A percentile compares a stretch with the other conserved stretches of the same genome.
These are phyloP conservation scores for Leucoraja ocellata DNA, from an alignment of 2,797 vertebrate species.

Conservation along the genomic window DNA sequence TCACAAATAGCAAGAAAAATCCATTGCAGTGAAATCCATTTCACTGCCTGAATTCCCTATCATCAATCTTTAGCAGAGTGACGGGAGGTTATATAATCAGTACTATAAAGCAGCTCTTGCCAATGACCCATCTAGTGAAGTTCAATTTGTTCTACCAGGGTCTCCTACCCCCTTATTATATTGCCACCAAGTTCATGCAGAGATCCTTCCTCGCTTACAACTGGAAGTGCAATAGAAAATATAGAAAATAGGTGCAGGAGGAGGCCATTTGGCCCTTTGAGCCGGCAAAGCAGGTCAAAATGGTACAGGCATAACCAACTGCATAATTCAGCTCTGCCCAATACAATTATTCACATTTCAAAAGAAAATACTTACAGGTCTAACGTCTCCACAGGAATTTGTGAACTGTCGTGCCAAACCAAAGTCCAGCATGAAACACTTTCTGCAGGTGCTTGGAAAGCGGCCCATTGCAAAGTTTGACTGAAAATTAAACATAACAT, in stretches of 20 bases:
- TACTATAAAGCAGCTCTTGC: too few species aligned
- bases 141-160: too few species aligned
- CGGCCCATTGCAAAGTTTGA: slow-evolving; percentile 98
- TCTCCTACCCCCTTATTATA: background rate
- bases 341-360: background rate
- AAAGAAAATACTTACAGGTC: slow-evolving; percentile 75
- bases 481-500: slow-evolving; percentile 58
- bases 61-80: too few species aligned
- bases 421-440: slow-evolving; percentile 98
- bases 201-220: background rate
- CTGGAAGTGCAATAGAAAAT: background rate
- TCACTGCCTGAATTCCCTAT: too few species aligned
- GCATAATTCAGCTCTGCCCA: background rate
- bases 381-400: slow-evolving; percentile 93
- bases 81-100: too few species aligned
- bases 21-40: too few species aligned
- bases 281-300: background rate
- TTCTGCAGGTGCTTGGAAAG: slow-evolving; percentile 89
- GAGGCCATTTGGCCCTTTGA: too few species aligned
- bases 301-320: background rate
- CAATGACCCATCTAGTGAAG: too few species aligned
- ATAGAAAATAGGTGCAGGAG: too few species aligned
- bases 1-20: too few species aligned
- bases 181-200: background rate
- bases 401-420: slow-evolving; percentile 96